Evolutionary conservation across 1,140 invertebrate species (phyloP).

Genomic region (Trichonephila inaurata): DNA sequence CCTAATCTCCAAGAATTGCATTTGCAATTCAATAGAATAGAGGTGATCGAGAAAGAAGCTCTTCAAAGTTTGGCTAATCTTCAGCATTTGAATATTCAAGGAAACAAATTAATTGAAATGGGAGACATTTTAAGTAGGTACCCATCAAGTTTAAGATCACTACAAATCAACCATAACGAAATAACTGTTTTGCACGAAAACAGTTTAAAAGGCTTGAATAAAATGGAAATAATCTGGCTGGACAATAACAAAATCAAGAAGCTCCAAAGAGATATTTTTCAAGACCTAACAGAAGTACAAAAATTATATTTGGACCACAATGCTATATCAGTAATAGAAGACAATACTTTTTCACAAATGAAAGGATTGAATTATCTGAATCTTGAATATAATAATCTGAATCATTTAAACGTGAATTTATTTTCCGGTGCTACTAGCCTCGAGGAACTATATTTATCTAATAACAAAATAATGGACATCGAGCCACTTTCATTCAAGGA

Average conservation of each 20-base stretch:
- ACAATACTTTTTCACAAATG: slow-evolving; percentile 88
- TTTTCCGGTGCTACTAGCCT: slow-evolving; percentile 86
- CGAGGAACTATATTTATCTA: slow-evolving; percentile 85
- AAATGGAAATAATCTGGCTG: slow-evolving; percentile 92
- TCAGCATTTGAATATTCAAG: slow-evolving; percentile 93
- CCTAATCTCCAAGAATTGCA: slow-evolving; percentile 91
- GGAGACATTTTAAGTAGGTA: slow-evolving; percentile 87
- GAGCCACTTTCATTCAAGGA: slow-evolving; percentile 84
- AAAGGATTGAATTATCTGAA: slow-evolving; percentile 86
- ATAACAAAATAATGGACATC: slow-evolving; percentile 83
- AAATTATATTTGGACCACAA: slow-evolving; percentile 91
- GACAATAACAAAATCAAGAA: slow-evolving; percentile 89
- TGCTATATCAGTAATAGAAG: slow-evolving; percentile 89
- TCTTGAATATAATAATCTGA: slow-evolving; percentile 80
- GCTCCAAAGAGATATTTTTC: slow-evolving; percentile 87
- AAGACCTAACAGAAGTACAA: slow-evolving; percentile 87
- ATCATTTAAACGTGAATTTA: slow-evolving; percentile 79
- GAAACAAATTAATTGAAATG: slow-evolving; percentile 88
- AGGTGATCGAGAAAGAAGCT: slow-evolving; percentile 89
- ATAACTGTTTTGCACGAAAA: slow-evolving; percentile 89
- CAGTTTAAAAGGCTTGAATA: slow-evolving; percentile 88
- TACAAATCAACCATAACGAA: slow-evolving; percentile 92
- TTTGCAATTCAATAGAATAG: slow-evolving; percentile 92
- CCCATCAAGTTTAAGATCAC: slow-evolving; percentile 89
- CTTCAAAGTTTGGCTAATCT: slow-evolving; percentile 90